Evolutionary conservation across 2,888 invertebrate genomes (phyloP).

Genomic region (Criorhina ranunculi): DNA sequence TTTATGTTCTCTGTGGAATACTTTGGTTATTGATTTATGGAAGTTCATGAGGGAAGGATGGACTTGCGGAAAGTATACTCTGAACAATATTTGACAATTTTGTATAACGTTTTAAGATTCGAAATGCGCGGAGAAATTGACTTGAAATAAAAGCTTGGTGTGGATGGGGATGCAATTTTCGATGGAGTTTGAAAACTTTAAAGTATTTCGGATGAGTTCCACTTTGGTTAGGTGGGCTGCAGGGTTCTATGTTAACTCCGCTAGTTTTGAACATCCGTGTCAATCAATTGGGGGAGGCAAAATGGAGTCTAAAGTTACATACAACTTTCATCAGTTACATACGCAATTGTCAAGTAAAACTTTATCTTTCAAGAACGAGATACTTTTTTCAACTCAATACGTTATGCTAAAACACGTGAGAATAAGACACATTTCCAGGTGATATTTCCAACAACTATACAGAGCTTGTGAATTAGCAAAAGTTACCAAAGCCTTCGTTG

Average conservation of each 20-base stretch:
- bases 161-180: too few species aligned
- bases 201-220: too few species aligned
- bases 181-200: too few species aligned
- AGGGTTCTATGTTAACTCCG: too few species aligned
- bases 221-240: too few species aligned
- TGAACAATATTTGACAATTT: too few species aligned
- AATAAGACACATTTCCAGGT: constrained; percentile 56
- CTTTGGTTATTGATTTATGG: neutral
- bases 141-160: too few species aligned
- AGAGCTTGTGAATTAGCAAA: constrained; percentile 46
- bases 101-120: too few species aligned
- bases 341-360: constrained; percentile 23
- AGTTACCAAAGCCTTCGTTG: constrained; percentile 33
- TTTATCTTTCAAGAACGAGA: neutral
- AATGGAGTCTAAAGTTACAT: too few species aligned
- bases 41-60: neutral
- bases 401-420: constrained; percentile 65
- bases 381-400: constrained; percentile 48
- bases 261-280: too few species aligned
- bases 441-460: constrained; percentile 59
- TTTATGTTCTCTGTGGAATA: neutral
- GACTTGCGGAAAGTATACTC: neutral
- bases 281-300: too few species aligned
- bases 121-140: too few species aligned
- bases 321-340: neutral